A percentile compares a stretch with the other conserved stretches of the same genome.
These are phyloP conservation scores for Poecilus cupreus DNA, from an alignment of 2,888 invertebrate genomes.

Conservation along the genomic window DNA sequence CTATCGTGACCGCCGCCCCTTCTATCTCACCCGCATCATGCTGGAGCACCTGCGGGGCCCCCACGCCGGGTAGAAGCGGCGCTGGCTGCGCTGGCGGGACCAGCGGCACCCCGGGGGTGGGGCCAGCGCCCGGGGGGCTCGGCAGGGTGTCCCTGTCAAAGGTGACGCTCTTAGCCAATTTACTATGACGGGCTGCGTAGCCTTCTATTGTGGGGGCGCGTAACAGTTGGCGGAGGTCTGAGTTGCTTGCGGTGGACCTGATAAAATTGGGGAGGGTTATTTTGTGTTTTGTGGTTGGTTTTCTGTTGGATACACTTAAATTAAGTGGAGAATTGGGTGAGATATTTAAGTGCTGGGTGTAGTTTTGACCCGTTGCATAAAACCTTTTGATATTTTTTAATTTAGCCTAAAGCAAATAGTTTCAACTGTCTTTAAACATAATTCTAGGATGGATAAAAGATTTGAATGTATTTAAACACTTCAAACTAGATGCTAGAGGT, in stretches of 20 bases:
- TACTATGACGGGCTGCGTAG: constrained; percentile 90
- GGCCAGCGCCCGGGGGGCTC: constrained; percentile 78
- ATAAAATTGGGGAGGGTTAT: neutral
- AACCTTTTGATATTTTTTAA: no score
- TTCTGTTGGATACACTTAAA: neutral
- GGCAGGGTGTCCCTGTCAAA: constrained; percentile 90
- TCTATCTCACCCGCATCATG: neutral
- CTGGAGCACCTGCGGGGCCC: neutral
- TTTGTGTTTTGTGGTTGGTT: neutral
- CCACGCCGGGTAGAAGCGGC: neutral
- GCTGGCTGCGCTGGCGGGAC: constrained; percentile 61
- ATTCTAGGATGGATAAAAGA: no score
- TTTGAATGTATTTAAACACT: no score
- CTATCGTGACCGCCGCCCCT: no score
- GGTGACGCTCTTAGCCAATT: constrained; percentile 91
- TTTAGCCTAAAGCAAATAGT: no score
- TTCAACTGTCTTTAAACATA: no score
- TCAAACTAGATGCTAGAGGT: no score
- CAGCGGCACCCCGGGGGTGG: constrained; percentile 70
- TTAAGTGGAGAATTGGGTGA: no score
- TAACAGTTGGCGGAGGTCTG: constrained; percentile 82
- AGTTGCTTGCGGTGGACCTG: constrained; percentile 20
- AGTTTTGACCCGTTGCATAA: no score
- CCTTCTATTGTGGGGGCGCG: constrained; percentile 91
- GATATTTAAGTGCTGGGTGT: no score